These are phyloP conservation scores for Caenorhabditis inopinata DNA, from an alignment of 1,140 invertebrate species.

Conservation along the genomic window DNA sequence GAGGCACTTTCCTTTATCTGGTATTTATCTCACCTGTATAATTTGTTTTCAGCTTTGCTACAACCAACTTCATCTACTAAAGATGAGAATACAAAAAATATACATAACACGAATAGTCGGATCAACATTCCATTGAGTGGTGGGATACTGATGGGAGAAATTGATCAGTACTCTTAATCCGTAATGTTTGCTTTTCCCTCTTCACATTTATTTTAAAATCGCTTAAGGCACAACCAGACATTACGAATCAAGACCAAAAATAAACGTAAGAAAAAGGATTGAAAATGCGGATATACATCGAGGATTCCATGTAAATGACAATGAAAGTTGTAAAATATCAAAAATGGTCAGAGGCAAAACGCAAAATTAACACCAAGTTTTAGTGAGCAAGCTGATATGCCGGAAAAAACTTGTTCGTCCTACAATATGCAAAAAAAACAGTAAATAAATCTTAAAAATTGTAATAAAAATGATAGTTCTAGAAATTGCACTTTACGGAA, in stretches of 20 bases:
- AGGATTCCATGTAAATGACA: not conserved
- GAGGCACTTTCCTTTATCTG: not conserved
- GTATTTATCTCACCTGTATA: conserved; percentile 26
- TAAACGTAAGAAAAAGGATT: not conserved
- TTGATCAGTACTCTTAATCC: conserved; percentile 25
- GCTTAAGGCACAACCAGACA: not conserved
- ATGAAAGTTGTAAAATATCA: not conserved
- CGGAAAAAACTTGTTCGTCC: not conserved
- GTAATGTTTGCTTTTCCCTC: conserved; percentile 15
- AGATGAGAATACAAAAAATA: not conserved
- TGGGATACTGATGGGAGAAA: not conserved
- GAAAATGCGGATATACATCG: not conserved
- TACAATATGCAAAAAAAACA: not conserved
- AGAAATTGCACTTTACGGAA: not conserved
- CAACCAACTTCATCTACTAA: not conserved
- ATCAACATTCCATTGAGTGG: conserved; percentile 24
- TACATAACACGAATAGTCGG: not conserved
- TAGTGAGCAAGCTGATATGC: conserved; percentile 19
- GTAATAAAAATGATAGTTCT: not conserved
- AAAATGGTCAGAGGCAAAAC: not conserved
- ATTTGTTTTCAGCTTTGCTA: conserved; percentile 48
- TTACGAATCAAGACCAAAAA: not conserved
- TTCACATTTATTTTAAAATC: conserved; percentile 1
- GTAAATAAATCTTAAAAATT: not conserved
- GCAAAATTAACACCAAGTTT: not conserved